Evolutionary conservation across 2,113 vertebrate genomes (phyloP), one percentile per base, ranked within the genome.

Genomic region (Clarias gariepinus): DNA sequence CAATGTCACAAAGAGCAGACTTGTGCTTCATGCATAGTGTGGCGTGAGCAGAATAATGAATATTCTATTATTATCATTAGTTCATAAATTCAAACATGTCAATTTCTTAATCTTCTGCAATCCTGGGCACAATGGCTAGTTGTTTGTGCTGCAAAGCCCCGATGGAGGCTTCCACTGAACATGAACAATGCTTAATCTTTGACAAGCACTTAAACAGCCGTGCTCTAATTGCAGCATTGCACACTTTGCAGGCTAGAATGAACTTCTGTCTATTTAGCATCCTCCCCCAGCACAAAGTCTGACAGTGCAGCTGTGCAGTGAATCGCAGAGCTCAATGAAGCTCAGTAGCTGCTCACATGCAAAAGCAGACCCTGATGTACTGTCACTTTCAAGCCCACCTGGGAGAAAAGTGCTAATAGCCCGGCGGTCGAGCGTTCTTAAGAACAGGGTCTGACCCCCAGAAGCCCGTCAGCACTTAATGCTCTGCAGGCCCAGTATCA

Each of bases 241-340:
- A 36, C 57, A 36, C 19, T 23, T 60, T 36, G 57, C 55, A 60
- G 11, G 30, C 16, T 79, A 33, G 6, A 80, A 60, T 60, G 3
- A 60, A 80, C 55, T 80, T 23, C 28, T 36, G 55, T 60, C 77
- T 60, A 80, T 80, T 80, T 80, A 80, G 77, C 52, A 80, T 33
- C 6, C 53, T 79, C 28, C 28, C 10, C 77, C 55, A 36, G 77
- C 10, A 28, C n/a, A 58, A 8, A 47, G 77, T 58, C 53, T 79
- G 77, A 55, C 23, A 60, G 13, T 21, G 78, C 78, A 60, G 78
- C 30, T 33, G 78, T 36, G 57, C 28, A 60, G 78, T 61, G 78
- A 80, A 60, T 19, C 36, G 78, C 78, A 80, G 30, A 80, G 19
- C 78, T 80, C 57, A 60, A 3, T 60, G 78, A 11, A 61, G 55